phyloP scores from a whole-genome alignment of 2,888 invertebrate genomes.

The Argyresthia albistria region DNA sequence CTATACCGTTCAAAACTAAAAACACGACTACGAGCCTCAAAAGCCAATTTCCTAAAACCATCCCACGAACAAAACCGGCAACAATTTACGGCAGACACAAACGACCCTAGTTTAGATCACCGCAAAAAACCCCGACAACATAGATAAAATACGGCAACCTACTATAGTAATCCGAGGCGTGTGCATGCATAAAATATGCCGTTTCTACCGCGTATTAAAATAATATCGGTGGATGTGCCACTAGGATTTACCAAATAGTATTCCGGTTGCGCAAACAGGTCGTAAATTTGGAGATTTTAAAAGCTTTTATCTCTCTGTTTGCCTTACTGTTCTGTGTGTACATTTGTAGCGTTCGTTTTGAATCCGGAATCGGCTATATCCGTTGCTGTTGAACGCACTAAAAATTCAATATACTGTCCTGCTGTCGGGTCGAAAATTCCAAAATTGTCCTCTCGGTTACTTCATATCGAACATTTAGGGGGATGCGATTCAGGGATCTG shows the following conservation, averaged over 20 bases:
- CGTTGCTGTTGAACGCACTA: too few species aligned
- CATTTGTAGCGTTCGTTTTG: too few species aligned
- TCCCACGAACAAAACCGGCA: neutral
- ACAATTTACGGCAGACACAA: neutral
- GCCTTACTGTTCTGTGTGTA: conserved; percentile 17
- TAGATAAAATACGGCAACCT: neutral
- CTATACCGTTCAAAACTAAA: too few species aligned
- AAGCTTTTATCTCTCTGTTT: conserved; percentile 53
- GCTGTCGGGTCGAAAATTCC: too few species aligned
- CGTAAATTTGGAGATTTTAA: conserved; percentile 55
- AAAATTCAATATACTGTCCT: too few species aligned
- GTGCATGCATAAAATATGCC: conserved; percentile 27
- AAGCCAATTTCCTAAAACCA: too few species aligned
- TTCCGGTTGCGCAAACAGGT: conserved; percentile 53
- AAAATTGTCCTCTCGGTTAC: conserved; percentile 18
- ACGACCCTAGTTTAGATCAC: too few species aligned
- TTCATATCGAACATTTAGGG: neutral
- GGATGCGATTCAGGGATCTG: too few species aligned
- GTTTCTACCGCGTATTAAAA: conserved; percentile 33
- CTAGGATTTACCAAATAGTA: conserved; percentile 31
- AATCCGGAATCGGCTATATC: too few species aligned
- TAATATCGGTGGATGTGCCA: conserved; percentile 29
- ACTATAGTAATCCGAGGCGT: conserved; percentile 21
- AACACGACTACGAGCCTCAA: too few species aligned
- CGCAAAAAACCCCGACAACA: neutral